phyloP scores from a whole-genome alignment of 1,140 invertebrate species.

The Drosophila virilis region DNA sequence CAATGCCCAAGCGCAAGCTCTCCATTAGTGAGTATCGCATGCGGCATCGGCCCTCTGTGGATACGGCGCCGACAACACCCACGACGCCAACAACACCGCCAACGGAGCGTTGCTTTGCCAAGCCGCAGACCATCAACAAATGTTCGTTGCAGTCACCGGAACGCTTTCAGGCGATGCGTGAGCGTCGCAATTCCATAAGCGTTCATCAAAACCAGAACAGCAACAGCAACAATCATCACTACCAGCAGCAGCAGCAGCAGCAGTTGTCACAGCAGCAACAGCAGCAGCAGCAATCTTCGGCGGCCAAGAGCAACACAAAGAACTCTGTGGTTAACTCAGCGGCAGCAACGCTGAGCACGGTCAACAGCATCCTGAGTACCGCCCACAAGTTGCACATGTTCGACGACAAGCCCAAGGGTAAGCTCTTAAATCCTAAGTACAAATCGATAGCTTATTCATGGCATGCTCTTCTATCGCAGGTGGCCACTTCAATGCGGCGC shows the following conservation, averaged over 20 bases:
- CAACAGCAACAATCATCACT: constrained; percentile 18
- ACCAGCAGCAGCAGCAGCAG: constrained; percentile 6
- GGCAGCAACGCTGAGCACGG: constrained; percentile 62
- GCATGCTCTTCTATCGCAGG: constrained; percentile 34
- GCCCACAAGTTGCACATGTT: constrained; percentile 73
- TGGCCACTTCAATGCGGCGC: constrained; percentile 87
- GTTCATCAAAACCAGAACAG: constrained; percentile 53
- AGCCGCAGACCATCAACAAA: constrained; percentile 73
- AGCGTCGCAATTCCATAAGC: constrained; percentile 70
- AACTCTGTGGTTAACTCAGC: constrained; percentile 29
- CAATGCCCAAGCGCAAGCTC: constrained; percentile 80
- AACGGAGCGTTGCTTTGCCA: constrained; percentile 52
- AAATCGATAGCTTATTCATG: not conserved
- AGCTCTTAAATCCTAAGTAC: not conserved
- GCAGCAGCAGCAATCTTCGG: constrained; percentile 28
- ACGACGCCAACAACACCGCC: constrained; percentile 53
- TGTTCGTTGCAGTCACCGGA: constrained; percentile 72
- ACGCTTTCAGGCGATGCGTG: constrained; percentile 66
- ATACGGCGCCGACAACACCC: constrained; percentile 55
- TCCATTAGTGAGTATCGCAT: constrained; percentile 83
- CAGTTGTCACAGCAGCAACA: constrained; percentile 32
- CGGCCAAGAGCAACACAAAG: constrained; percentile 35
- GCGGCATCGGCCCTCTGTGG: constrained; percentile 72
- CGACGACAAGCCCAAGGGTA: constrained; percentile 70
- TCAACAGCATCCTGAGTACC: constrained; percentile 68